These are phyloP conservation scores for Trichogramma pretiosum DNA, from an alignment of 1,140 invertebrate genomes.

Conservation along the genomic window DNA sequence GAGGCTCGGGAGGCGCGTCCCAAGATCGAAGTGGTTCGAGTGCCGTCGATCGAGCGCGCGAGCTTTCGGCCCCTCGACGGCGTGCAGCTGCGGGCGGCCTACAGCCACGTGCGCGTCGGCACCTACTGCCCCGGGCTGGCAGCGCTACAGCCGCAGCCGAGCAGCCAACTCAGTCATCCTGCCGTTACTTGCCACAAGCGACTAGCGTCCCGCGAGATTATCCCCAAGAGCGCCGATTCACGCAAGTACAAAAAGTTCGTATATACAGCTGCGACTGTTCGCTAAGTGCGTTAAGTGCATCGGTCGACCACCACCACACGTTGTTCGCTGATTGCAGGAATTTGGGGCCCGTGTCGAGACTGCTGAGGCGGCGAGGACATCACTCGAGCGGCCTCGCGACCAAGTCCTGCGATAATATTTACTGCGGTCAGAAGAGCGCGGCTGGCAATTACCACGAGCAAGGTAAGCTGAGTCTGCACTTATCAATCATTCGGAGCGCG, in stretches of 20 bases:
- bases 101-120: slow-evolving; percentile 39
- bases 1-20: slow-evolving; percentile 27
- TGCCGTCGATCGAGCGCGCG: slow-evolving; percentile 36
- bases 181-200: too few species aligned
- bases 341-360: slow-evolving; percentile 43
- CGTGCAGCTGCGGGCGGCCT: slow-evolving; percentile 36
- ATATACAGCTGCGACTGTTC: slow-evolving; percentile 4
- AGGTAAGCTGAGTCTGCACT: slow-evolving; percentile 29
- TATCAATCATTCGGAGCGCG: too few species aligned
- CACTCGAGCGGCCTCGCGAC: slow-evolving; percentile 38
- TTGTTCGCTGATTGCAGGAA: slow-evolving; percentile 36
- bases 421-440: slow-evolving; percentile 35
- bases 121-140: slow-evolving; percentile 36
- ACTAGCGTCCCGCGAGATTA: slow-evolving; percentile 27
- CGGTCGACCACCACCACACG: too few species aligned
- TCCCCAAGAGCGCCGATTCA: slow-evolving; percentile 31
- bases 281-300: too few species aligned
- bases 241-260: slow-evolving; percentile 41
- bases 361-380: slow-evolving; percentile 40
- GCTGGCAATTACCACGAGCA: slow-evolving; percentile 27
- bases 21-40: slow-evolving; percentile 39
- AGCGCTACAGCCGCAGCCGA: neutral
- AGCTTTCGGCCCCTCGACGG: slow-evolving; percentile 40
- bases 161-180: neutral
- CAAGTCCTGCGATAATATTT: slow-evolving; percentile 47